These are phyloP conservation scores for Drosophila mettleri DNA, from an alignment of 2,888 invertebrate species.

Conservation along the genomic window DNA sequence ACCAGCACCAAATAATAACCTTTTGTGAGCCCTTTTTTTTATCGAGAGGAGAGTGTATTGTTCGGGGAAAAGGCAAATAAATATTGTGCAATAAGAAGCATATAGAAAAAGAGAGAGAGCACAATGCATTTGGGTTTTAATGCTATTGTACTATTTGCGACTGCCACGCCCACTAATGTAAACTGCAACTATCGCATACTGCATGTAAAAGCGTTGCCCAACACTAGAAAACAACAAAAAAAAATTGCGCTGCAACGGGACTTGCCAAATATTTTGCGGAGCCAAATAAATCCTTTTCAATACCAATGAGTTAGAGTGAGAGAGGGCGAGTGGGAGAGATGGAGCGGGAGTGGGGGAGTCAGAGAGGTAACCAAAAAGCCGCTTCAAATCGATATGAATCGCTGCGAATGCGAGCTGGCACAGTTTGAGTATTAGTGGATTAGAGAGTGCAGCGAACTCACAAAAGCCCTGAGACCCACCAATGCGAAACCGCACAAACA, in stretches of 20 bases:
- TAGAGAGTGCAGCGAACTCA: conserved; percentile 47
- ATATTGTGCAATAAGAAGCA: conserved; percentile 9
- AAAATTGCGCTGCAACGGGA: conserved; percentile 69
- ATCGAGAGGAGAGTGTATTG: too few relatives aligned
- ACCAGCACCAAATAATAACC: conserved; percentile 46
- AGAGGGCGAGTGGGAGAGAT: neutral
- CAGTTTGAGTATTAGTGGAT: conserved; percentile 70
- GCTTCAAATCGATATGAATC: conserved; percentile 45
- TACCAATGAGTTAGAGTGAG: conserved; percentile 23
- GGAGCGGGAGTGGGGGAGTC: conserved; percentile 15
- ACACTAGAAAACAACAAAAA: conserved; percentile 38
- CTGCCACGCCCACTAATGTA: conserved; percentile 58
- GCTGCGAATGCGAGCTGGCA: conserved; percentile 57
- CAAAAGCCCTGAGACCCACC: conserved; percentile 37
- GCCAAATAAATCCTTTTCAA: conserved; percentile 77
- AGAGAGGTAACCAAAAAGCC: conserved; percentile 15
- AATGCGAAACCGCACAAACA: conserved; percentile 75
- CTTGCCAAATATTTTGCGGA: conserved; percentile 76
- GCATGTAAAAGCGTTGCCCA: conserved; percentile 62
- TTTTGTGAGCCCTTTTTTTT: conserved; percentile 26
- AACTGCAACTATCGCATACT: conserved; percentile 63
- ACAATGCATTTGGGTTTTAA: conserved; percentile 45
- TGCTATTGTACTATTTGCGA: conserved; percentile 51
- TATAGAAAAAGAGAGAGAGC: neutral
- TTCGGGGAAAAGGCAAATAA: conserved; percentile 7